Evolutionary conservation across 2,113 vertebrate genomes (phyloP), one percentile per base, ranked within the genome.

Genomic region (Takifugu flavidus): DNA sequence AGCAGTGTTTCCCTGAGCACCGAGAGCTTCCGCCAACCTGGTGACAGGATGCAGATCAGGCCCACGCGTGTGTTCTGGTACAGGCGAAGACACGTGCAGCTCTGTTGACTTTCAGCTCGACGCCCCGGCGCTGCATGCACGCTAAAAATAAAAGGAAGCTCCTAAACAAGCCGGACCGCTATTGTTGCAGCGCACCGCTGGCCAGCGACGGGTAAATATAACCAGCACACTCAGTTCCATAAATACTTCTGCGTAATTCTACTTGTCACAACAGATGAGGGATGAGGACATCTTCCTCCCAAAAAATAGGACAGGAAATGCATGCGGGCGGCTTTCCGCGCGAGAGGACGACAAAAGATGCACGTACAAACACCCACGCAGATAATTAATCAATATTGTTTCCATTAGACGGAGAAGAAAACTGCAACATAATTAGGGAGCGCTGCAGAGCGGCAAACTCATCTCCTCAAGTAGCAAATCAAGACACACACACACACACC

Each of bases 321-420:
- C 55, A 54, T 44, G 57, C 52, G 14, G 51, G 47, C 6, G 43
- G 53, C 31, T 5, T 47, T 34, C 49, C 45, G 49, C 49, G 15
- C 4, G 53, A 72, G 42, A 63, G 46, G 65, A 43, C 45, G 67
- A 75, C 54, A 72, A 64, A 53, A 64, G 28, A 62, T 42, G 46
- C 56, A 53, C 56, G 50, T 50, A 58, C 34, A 50, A 14, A 65
- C 49, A 59, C 51, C 54, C 63, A 50, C 39, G 63, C 55, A 53
- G 74, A 78, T 77, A 81, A 72, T 83, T 50, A 79, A 87, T 86
- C 84, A 86, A 82, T 85, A 84, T 68, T 72, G 82, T 81, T 85
- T 77, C 79, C 75, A 81, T 83, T 75, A 73, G 77, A 70, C 76
- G 31, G 49, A 74, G 74, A 62, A 70, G 61, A 60, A 76, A 82